A percentile compares a stretch with the other conserved stretches of the same genome.
Conservation (phyloP, 2,888 invertebrate genomes). For the Ophraella communa region DNA sequence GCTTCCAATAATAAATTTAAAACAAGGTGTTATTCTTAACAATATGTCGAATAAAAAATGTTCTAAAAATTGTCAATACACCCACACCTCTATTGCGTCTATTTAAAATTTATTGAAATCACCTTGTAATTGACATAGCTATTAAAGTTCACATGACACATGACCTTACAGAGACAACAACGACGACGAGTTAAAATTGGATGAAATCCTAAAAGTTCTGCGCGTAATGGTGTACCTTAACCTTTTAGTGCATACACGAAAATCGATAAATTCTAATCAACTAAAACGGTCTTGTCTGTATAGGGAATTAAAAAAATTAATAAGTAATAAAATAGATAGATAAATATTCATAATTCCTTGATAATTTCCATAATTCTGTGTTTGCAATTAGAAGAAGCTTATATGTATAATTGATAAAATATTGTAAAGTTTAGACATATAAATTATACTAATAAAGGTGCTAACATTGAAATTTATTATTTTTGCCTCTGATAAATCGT, state of each 20-base stretch:
- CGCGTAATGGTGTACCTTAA: neutral
- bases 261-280: neutral
- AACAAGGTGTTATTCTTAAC: no score
- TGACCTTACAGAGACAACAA: no score
- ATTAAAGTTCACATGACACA: conserved; percentile 2
- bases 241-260: neutral
- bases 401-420: no score
- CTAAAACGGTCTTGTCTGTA: neutral
- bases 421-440: no score
- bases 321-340: neutral
- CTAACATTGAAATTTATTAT: no score
- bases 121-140: conserved; percentile 6
- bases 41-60: neutral
- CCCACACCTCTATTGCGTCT: neutral
- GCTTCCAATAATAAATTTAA: no score
- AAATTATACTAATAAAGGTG: no score
- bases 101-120: neutral
- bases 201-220: conserved; percentile 2
- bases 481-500: no score
- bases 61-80: neutral
- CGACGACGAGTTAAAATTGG: conserved; percentile 5
- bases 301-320: neutral
- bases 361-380: no score
- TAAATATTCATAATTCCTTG: no score
- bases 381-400: no score